These are phyloP conservation scores for Pyrgilauda ruficollis DNA, from an alignment of 2,113 vertebrate species.

Conservation along the genomic window DNA sequence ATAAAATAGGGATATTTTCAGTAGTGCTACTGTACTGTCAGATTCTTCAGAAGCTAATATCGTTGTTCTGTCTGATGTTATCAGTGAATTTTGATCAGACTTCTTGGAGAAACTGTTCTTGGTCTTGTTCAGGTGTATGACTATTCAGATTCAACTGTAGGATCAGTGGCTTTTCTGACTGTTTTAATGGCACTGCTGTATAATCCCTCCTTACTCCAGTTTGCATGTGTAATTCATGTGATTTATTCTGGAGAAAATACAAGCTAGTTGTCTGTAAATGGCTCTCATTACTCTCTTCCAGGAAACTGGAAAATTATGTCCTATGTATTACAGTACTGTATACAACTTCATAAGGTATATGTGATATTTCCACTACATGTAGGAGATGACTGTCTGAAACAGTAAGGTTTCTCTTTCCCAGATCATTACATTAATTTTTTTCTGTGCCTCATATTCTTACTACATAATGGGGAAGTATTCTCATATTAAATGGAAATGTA, in stretches of 20 bases:
- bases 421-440: background rate
- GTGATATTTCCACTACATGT: background rate
- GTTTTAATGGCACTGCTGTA: background rate
- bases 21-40: background rate
- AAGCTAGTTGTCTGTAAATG: background rate
- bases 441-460: background rate
- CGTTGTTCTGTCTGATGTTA: conserved; percentile 8
- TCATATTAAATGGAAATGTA: background rate
- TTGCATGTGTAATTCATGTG: background rate
- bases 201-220: conserved; percentile 9
- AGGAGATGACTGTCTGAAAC: background rate
- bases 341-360: background rate
- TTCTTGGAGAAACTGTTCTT: background rate
- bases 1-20: background rate
- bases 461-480: background rate
- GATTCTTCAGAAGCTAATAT: background rate
- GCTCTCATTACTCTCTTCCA: background rate
- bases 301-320: background rate
- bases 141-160: background rate
- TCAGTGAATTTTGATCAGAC: background rate
- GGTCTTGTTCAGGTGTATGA: background rate
- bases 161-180: background rate
- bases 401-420: background rate
- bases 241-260: background rate
- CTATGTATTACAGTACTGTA: background rate